Evolutionary conservation across 2,797 vertebrate species (phyloP).

Genomic region (Cryptoprocta ferox): DNA sequence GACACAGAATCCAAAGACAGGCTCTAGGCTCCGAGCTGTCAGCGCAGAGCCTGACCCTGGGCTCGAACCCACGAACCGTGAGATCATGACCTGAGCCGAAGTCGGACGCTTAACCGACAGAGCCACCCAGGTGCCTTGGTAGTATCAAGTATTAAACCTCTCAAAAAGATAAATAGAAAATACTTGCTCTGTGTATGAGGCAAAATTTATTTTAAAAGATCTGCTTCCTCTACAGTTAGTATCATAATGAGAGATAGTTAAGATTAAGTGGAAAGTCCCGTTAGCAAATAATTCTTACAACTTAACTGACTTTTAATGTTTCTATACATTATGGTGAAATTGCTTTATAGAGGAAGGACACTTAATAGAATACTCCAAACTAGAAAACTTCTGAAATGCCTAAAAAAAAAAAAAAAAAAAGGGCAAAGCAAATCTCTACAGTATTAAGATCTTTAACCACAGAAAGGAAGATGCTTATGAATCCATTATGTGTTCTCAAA

Average conservation of each 20-base stretch:
- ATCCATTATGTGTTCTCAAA: not conserved
- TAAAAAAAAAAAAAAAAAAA: slow-evolving; percentile 42
- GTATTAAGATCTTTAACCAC: not conserved
- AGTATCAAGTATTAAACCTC: not conserved
- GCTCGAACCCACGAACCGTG: no score
- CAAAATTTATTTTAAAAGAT: slow-evolving; percentile 60
- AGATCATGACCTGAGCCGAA: no score
- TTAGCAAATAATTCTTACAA: slow-evolving; percentile 14
- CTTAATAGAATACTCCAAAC: not conserved
- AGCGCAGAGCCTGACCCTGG: no score
- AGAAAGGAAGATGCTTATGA: not conserved
- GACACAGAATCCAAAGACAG: no score
- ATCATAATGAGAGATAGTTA: slow-evolving; percentile 35
- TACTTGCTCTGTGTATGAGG: slow-evolving; percentile 33
- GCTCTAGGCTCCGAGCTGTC: no score
- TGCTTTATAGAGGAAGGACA: not conserved
- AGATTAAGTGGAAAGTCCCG: slow-evolving; percentile 53
- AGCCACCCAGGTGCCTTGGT: no score
- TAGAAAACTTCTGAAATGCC: not conserved
- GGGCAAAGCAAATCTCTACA: not conserved
- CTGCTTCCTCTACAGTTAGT: not conserved
- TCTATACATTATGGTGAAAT: slow-evolving; percentile 24
- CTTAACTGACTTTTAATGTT: slow-evolving; percentile 43
- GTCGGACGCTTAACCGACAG: no score
- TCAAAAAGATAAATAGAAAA: slow-evolving; percentile 58